Percentiles rank a stretch among this genome's conserved stretches.
Evolutionary conservation across 2,113 vertebrate species (phyloP).

Genomic region (Spheniscus mendiculus): DNA sequence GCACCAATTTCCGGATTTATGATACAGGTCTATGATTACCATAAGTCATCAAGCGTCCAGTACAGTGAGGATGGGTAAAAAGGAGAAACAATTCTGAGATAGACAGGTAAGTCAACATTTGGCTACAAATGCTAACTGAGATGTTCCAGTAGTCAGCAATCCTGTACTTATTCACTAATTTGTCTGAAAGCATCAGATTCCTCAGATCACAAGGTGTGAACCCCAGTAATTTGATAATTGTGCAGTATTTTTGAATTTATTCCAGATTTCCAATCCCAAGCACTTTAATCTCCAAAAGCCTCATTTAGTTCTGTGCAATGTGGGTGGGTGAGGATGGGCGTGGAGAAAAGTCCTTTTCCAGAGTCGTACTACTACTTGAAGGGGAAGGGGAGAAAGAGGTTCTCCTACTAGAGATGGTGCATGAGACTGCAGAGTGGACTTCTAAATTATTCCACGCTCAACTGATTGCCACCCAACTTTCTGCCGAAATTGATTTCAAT

Average conservation of each 20-base stretch:
- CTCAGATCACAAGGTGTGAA: neutral
- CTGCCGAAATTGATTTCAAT: neutral
- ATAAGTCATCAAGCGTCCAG: neutral
- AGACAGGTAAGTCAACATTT: neutral
- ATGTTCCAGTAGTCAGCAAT: neutral
- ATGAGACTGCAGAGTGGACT: neutral
- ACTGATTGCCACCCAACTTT: neutral
- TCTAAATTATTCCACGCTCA: neutral
- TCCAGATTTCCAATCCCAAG: neutral
- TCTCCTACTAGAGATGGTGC: neutral
- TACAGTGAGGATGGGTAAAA: neutral
- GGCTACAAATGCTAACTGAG: neutral
- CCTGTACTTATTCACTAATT: neutral
- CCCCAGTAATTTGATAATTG: neutral
- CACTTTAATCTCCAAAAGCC: neutral
- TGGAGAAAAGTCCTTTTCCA: neutral
- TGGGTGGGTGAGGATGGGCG: neutral
- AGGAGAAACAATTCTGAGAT: neutral
- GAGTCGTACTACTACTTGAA: neutral
- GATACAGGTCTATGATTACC: neutral
- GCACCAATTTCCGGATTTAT: neutral
- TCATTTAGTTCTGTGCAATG: neutral
- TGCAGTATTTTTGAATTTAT: neutral
- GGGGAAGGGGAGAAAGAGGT: neutral
- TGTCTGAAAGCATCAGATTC: neutral